These are phyloP conservation scores for Fukomys damarensis DNA, from an alignment of 2,113 vertebrate genomes.

Conservation along the genomic window DNA sequence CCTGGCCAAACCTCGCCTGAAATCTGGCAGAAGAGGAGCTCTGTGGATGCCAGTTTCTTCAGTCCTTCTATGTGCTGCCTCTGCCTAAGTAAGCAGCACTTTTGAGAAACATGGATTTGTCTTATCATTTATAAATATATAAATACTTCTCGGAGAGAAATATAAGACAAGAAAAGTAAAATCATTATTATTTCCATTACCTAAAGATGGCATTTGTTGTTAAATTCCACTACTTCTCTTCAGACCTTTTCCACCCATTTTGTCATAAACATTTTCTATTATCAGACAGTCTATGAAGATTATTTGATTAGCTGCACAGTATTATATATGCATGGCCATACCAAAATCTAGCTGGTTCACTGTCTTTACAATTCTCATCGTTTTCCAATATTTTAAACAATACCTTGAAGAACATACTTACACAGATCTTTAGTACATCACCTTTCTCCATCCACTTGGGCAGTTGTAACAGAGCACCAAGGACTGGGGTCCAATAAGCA, in stretches of 20 bases:
- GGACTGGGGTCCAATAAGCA: background rate
- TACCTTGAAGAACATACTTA: background rate
- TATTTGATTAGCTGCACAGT: background rate
- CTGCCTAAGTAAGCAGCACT: background rate
- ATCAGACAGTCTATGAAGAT: background rate
- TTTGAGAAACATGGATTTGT: background rate
- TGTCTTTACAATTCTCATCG: background rate
- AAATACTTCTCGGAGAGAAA: slow-evolving; percentile 9
- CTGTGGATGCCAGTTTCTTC: background rate
- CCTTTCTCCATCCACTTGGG: background rate
- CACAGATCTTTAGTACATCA: background rate
- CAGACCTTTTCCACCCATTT: background rate
- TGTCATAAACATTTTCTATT: background rate
- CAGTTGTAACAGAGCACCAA: background rate
- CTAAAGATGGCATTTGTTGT: background rate
- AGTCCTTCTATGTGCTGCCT: background rate
- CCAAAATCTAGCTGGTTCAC: background rate
- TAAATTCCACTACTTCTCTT: background rate
- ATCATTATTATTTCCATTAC: background rate
- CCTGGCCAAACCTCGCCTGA: background rate
- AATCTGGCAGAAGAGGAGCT: background rate
- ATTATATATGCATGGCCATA: background rate
- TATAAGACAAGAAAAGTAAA: background rate
- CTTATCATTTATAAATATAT: background rate
- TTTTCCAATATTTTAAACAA: slow-evolving; percentile 4